A percentile compares a stretch with the other conserved stretches of the same genome.
phyloP scores from a whole-genome alignment of 2,113 vertebrate genomes.

The Poeciliopsis retropinna region DNA sequence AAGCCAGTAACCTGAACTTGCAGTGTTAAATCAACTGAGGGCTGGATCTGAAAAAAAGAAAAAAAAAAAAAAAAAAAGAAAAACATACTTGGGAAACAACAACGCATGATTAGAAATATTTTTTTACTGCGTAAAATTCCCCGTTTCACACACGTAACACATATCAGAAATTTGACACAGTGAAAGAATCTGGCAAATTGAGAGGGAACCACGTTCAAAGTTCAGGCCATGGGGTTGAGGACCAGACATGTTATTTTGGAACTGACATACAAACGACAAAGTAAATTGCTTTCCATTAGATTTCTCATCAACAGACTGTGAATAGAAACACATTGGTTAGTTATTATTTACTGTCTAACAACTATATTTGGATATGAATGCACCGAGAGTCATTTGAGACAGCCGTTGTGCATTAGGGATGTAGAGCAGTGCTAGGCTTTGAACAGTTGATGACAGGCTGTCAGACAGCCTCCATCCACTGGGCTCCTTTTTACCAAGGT shows the following conservation, averaged over 20 bases:
- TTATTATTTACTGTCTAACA: constrained; percentile 57
- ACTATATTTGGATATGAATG: constrained; percentile 38
- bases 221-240: constrained; percentile 40
- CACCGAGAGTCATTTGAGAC: constrained; percentile 62
- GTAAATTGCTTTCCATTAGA: constrained; percentile 51
- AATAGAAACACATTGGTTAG: constrained; percentile 33
- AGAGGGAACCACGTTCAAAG: neutral
- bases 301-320: constrained; percentile 32
- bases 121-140: neutral
- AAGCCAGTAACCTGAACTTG: too few relatives aligned
- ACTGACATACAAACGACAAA: constrained; percentile 15
- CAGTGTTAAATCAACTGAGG: too few relatives aligned
- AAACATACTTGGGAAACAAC: neutral
- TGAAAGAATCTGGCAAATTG: neutral
- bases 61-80: neutral
- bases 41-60: neutral
- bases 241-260: constrained; percentile 19
- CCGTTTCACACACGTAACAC: neutral
- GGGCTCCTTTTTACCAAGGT: constrained; percentile 70
- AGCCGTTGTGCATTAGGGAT: constrained; percentile 67
- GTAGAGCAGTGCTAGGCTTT: constrained; percentile 55
- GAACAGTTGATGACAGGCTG: constrained; percentile 77
- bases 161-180: neutral
- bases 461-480: constrained; percentile 65
- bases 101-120: neutral